phyloP scores from a whole-genome alignment of 2,888 invertebrate genomes.

The Gnatocerus cornutus region DNA sequence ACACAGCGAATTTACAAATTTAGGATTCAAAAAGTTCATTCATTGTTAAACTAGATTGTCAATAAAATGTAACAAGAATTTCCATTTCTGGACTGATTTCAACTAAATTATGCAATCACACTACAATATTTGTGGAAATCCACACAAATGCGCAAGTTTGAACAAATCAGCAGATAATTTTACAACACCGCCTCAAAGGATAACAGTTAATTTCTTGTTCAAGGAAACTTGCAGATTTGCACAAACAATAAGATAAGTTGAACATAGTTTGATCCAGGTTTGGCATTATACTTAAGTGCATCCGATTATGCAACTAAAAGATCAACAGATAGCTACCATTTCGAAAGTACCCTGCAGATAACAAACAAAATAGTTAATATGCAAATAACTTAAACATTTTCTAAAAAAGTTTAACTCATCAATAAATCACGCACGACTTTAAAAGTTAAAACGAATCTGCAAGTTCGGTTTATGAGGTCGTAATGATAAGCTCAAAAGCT shows the following conservation, averaged over 20 bases:
- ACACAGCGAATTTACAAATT: too few species aligned
- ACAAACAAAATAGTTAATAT: too few species aligned
- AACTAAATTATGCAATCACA: too few species aligned
- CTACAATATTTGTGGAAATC: neutral
- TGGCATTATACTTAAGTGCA: conserved; percentile 16
- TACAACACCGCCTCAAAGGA: conserved; percentile 9
- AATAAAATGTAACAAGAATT: too few species aligned
- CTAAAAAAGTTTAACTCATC: too few species aligned
- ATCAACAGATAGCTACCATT: conserved; percentile 7
- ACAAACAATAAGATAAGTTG: conserved; percentile 13
- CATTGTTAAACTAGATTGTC: too few species aligned
- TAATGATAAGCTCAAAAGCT: conserved; percentile 2
- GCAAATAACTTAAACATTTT: too few species aligned
- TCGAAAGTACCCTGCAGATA: too few species aligned
- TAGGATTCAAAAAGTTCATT: too few species aligned
- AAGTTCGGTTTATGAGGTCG: neutral
- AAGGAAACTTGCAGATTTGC: conserved; percentile 16
- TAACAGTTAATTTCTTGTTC: conserved; percentile 25
- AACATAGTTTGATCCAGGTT: too few species aligned
- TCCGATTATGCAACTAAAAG: conserved; percentile 9
- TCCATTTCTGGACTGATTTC: too few species aligned
- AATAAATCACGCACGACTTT: neutral
- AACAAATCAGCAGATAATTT: neutral
- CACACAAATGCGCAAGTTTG: conserved; percentile 5
- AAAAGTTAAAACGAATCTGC: neutral